These are phyloP conservation scores for Linurgus olivaceus DNA, from an alignment of 2,797 vertebrate genomes.

Conservation along the genomic window DNA sequence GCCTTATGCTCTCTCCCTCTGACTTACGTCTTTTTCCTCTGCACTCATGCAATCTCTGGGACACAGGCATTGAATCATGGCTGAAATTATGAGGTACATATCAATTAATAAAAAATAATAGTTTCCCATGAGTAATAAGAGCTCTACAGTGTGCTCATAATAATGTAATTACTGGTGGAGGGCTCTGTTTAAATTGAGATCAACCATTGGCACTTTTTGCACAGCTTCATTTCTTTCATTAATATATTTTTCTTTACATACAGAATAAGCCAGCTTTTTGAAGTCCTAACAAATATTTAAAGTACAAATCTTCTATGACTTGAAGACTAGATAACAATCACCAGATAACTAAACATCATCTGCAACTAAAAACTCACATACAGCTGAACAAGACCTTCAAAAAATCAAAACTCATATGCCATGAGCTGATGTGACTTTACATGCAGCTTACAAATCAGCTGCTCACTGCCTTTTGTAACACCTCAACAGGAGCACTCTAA, in stretches of 20 bases:
- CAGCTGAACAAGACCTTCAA: background rate
- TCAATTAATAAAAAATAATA: slow-evolving; percentile 22
- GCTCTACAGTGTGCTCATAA: background rate
- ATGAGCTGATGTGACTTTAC: background rate
- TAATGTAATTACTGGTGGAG: slow-evolving; percentile 20
- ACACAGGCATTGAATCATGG: background rate
- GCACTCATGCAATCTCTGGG: background rate
- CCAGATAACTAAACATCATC: background rate
- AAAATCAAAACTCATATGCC: background rate
- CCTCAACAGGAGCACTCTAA: background rate
- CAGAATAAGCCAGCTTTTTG: background rate
- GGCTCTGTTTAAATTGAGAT: background rate
- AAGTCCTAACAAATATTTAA: background rate
- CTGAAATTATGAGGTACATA: background rate
- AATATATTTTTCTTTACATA: background rate
- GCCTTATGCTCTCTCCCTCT: background rate
- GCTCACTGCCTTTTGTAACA: background rate
- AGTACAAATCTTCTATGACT: background rate
- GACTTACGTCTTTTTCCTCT: background rate
- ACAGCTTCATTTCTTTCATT: background rate
- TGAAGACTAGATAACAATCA: background rate
- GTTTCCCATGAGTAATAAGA: slow-evolving; percentile 8
- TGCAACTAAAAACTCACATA: background rate
- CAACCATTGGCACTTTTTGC: background rate
- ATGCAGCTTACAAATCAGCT: background rate